Evolutionary conservation across 2,113 vertebrate genomes (phyloP).

Genomic region (Callopanchax toddi): DNA sequence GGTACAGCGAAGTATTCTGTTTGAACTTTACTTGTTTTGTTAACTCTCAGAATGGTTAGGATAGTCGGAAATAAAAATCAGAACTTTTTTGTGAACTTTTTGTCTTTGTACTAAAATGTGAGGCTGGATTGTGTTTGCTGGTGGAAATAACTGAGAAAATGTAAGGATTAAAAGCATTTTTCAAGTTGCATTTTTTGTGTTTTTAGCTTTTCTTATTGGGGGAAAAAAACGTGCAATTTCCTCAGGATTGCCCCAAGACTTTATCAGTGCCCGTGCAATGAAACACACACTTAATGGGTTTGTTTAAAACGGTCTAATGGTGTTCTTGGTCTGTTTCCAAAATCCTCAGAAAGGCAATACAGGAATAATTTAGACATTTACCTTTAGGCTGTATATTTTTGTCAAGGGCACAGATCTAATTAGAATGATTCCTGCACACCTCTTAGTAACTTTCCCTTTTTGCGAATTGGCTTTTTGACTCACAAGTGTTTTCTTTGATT

Average conservation of each 20-base stretch:
- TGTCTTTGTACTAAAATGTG: too few species aligned
- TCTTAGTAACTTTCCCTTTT: conserved; percentile 35
- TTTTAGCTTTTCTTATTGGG: too few species aligned
- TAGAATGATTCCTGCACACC: conserved; percentile 56
- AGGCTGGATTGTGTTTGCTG: too few species aligned
- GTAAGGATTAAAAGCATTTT: too few species aligned
- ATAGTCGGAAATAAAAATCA: too few species aligned
- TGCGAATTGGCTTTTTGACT: conserved; percentile 50
- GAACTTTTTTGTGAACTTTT: too few species aligned
- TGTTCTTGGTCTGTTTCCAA: conserved; percentile 78
- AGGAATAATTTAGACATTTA: conserved; percentile 70
- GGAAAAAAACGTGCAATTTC: conserved; percentile 33
- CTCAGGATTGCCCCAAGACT: conserved; percentile 23
- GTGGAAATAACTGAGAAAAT: too few species aligned
- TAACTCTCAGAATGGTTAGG: too few species aligned
- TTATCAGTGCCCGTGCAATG: conserved; percentile 61
- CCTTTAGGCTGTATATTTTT: conserved; percentile 60
- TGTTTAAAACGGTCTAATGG: conserved; percentile 77
- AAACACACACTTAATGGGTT: conserved; percentile 73
- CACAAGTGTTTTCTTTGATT: conserved; percentile 58
- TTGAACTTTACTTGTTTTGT: not conserved
- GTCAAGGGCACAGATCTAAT: conserved; percentile 73
- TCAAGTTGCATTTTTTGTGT: too few species aligned
- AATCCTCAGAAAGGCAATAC: conserved; percentile 58
- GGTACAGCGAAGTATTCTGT: too few species aligned